Percentiles rank a stretch among this genome's conserved stretches.
Conservation (phyloP, 2,797 vertebrate species). For the Lithobates pipiens region DNA sequence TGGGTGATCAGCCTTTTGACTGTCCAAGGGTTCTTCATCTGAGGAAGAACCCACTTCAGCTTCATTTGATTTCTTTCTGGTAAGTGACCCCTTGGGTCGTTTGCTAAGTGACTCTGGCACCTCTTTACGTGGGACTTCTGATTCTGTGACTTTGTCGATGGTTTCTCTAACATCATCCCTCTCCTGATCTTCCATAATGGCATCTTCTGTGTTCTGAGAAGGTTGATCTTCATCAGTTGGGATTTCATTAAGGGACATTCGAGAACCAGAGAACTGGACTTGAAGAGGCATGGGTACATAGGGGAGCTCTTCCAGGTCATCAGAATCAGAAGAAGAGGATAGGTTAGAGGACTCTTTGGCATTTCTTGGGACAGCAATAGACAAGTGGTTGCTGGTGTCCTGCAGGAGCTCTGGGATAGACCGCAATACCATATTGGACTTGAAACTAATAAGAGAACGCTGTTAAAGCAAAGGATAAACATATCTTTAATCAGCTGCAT, state of each 20-base stretch:
- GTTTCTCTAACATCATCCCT: constrained; percentile 74
- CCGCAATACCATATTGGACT: constrained; percentile 96
- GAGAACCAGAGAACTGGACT: constrained; percentile 92
- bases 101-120: constrained; percentile 69
- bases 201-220: constrained; percentile 70
- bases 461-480: constrained; percentile 64
- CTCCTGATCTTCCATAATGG: constrained; percentile 65
- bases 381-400: constrained; percentile 89
- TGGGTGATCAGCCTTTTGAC: constrained; percentile 74
- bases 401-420: constrained; percentile 92
- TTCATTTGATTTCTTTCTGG: constrained; percentile 75
- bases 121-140: constrained; percentile 68
- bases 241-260: constrained; percentile 92
- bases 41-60: constrained; percentile 77
- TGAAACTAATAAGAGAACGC: constrained; percentile 97
- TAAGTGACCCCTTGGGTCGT: constrained; percentile 66
- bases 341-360: constrained; percentile 85
- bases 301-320: constrained; percentile 92
- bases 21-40: constrained; percentile 80
- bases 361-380: constrained; percentile 89
- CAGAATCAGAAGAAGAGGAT: constrained; percentile 94
- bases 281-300: constrained; percentile 93
- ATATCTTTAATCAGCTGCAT: too few species aligned
- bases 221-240: constrained; percentile 83
- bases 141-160: neutral